Conservation (phyloP, 2,113 vertebrate genomes). For the Rhinoderma darwinii region DNA sequence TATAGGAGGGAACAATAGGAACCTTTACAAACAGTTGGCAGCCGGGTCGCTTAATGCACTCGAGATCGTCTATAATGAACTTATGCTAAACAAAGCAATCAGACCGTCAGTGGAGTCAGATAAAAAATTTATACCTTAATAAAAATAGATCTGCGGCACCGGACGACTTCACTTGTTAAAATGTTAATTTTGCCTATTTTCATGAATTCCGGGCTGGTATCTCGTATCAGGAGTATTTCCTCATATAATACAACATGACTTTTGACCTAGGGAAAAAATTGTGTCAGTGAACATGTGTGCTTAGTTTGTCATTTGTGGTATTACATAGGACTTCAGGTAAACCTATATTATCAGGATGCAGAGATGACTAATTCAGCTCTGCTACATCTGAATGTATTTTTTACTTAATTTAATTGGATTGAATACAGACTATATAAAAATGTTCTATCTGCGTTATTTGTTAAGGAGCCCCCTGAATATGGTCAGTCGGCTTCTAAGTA, state of each 20-base stretch:
- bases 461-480: too few relatives aligned
- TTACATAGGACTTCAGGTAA: neutral
- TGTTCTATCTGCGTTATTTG: too few relatives aligned
- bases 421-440: too few relatives aligned
- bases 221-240: neutral
- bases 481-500: too few relatives aligned
- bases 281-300: neutral
- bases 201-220: neutral
- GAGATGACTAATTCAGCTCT: neutral
- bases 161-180: slow-evolving; percentile 20
- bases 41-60: slow-evolving; percentile 33
- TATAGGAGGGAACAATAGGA: slow-evolving; percentile 21
- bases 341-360: neutral
- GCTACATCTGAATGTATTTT: neutral
- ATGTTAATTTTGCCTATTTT: slow-evolving; percentile 52
- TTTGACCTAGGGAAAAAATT: neutral
- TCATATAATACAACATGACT: neutral
- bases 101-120: slow-evolving; percentile 23
- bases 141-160: slow-evolving; percentile 35
- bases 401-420: neutral
- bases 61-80: slow-evolving; percentile 16
- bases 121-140: slow-evolving; percentile 48
- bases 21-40: slow-evolving; percentile 19
- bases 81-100: slow-evolving; percentile 31
- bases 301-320: neutral